Evolutionary conservation across 2,797 vertebrate species (phyloP), one percentile per base, ranked within the genome.

Genomic region (Odontamblyopus lacepedii): DNA sequence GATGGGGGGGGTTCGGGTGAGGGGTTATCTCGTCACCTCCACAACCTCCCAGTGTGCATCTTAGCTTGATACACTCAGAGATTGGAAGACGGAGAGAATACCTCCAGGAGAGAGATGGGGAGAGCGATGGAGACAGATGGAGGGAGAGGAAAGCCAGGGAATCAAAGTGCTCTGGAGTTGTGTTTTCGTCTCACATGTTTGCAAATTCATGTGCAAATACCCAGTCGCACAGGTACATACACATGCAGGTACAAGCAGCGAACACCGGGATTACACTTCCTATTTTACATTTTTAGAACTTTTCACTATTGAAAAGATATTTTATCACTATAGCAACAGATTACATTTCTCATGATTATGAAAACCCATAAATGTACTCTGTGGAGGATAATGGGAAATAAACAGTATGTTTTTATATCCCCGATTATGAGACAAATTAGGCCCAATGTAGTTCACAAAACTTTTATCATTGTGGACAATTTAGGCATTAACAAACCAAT

Each of bases 1-100:
- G 57, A 67, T 27, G 6, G 32, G n/a, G 32, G 41, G 7, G 23
- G 41, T 30, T 12, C 35, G 18, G 56, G 74, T 78, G 59, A 72
- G 61, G 78, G 56, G 79, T 88, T 91, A 89, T 92, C 88, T 77
- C 66, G 75, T 84, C 86, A 85, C 85, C 86, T 90, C 90, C 87
- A 89, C 87, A 91, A 87, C 81, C 73, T 83, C 82, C 80, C 6
- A 57, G 79, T 68, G 84, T 80, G 84, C 80, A 86, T 81, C 83
- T 83, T 83, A 80, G 73, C 74, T 83, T 80, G 83, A 88, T 86
- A 80, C 88, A 89, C 85, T 87, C 68, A 90, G 61, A 83, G 82
- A 90, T 87, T 86, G 84, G 83, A 78, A 78, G 76, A 81, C 76
- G 82, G 79, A 80, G 84, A 13, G 80, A 80, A 85, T 85, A 87